Evolutionary conservation across 37 sponge, comb jelly and placozoan genomes (phyloP), one percentile per base, ranked within the genome.

Genomic region (Geodia barretti): DNA sequence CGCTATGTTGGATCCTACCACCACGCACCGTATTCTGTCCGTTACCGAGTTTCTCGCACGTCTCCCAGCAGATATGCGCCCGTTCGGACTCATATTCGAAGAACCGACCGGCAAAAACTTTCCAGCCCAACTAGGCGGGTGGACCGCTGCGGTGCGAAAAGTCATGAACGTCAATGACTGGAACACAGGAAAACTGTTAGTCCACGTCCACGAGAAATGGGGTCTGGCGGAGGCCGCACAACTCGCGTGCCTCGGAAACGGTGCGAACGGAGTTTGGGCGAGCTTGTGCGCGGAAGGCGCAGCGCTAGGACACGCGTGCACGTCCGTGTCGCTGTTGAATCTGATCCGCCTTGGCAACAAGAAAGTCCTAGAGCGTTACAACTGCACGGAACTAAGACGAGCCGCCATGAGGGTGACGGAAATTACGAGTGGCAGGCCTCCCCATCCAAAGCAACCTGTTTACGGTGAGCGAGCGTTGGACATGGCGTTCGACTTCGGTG

Each of bases 261-360:
- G 96, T 39, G 96, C 92, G 4, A 82, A 92, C 64, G 96, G 96
- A 26, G 85, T 95, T 8, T 95, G 96, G 96, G 87, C 87, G 37
- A 89, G 90, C 62, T 7, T 95, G 47, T 95, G 92, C 41, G 90
- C 83, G 14, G 96, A 95, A 79, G 96, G 96, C 28, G 96, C 96
- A 36, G 92, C 92, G 14, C 5, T 95, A 64, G 96, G 96, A 0
- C 96, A 95, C 47, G 92, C 96, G 8, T 86, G 81, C 60, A 90
- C 96, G n/a, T 62, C 85, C 29, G 77, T 92, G 26, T 87, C 92
- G 36, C 31, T 95, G 32, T 83, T 92, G 88, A 95, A 95, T 80
- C 85, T 95, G 36, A 62, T 95, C 73, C 87, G 90, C 21, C 73
- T 95, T 77, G 91, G 88, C 0, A 94, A 94, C 73, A 70, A 77